Evolutionary conservation across 2,888 invertebrate species (phyloP).

Genomic region (Tipula lateralis): DNA sequence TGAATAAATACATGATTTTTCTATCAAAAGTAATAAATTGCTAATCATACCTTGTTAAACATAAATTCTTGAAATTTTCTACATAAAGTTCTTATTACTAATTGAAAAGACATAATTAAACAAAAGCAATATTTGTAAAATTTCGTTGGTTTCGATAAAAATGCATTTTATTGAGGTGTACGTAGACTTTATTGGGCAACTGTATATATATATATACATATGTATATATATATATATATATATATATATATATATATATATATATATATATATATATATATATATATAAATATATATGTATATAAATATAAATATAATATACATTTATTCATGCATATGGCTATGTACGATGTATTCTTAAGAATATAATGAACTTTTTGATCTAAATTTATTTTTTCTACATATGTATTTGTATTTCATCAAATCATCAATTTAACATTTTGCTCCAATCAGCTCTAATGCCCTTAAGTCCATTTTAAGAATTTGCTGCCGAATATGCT

Average conservation of each 20-base stretch:
- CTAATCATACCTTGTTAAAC: no score
- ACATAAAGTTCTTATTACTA: no score
- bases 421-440: neutral
- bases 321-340: neutral
- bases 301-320: neutral
- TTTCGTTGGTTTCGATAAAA: no score
- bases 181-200: no score
- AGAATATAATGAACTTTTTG: neutral
- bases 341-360: neutral
- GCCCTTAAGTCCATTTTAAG: neutral
- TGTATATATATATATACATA: neutral
- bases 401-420: neutral
- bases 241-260: neutral
- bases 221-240: neutral
- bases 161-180: no score
- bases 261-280: neutral
- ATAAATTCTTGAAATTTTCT: no score
- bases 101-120: no score
- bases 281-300: neutral
- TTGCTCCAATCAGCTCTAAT: neutral
- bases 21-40: no score
- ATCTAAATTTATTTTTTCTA: neutral
- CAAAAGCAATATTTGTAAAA: no score
- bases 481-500: neutral
- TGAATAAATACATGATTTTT: no score